Evolutionary conservation across 2,113 vertebrate species (phyloP), one percentile per base, ranked within the genome.

Genomic region (Tenebrosternarchus preto): DNA sequence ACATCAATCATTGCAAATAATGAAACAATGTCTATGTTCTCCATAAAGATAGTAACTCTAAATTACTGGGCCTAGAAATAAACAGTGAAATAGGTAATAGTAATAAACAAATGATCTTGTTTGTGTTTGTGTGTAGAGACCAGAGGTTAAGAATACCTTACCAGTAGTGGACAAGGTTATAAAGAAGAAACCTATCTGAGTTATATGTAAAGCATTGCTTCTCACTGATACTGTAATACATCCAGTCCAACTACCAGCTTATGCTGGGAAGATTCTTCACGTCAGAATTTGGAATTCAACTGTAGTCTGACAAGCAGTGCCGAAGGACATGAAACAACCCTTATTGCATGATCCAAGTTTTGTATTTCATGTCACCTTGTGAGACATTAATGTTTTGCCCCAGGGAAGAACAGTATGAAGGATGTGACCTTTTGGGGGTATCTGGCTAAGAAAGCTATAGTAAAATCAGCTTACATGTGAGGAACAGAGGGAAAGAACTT

Each of bases 381-480:
- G 16, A 33, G 63, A 19, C 29, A 29, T 29, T 29, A 20, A 17
- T 6, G 27, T 20, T 33, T 68, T 67, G 22, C 3, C 27, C 17
- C 56, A 43, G 53, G 33, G 36, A 39, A 77, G 46, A 22, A 59
- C 7, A 2, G 17, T 66, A 63, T 72, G 25, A 72, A 36, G 73
- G 61, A 6, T 36, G 33, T n/a, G 27, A 19, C 27, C 8, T 56
- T 53, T 56, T 66, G 1, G 16, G 29, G 63, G 11, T 50, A 5
- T 50, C 59, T 74, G 29, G 17, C 22, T 25, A 46, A 76, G 27
- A 17, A 12, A 19, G 5, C 0, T 5, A 22, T 22, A 17, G 6
- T 63, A 63, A 63, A 29, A 63, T 2, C 71, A 6, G 46, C 76
- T 27, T 64, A 24, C 63, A 71, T 16, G 46, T 71, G 76, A 64